Conservation (phyloP, 1,140 invertebrate genomes). For the Myzus persicae region DNA sequence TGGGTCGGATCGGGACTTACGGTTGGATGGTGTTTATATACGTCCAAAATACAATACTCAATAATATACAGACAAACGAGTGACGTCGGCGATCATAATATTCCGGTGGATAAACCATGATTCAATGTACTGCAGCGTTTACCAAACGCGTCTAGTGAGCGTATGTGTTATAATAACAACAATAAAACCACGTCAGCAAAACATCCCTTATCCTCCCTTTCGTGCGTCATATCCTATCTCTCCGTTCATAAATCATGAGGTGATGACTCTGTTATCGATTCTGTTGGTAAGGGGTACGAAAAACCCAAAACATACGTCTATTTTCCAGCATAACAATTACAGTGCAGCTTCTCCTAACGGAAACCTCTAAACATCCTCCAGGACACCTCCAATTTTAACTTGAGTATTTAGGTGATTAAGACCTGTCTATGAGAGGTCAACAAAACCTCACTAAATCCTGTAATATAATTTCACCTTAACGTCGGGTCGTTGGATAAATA, state of each 20-base stretch:
- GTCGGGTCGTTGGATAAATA: background rate
- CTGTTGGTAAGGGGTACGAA: too few relatives aligned
- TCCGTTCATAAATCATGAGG: background rate
- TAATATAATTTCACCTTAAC: background rate
- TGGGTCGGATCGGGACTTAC: background rate
- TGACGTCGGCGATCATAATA: background rate
- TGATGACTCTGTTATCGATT: background rate
- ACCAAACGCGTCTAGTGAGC: background rate
- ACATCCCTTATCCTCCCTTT: background rate
- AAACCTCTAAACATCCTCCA: too few relatives aligned
- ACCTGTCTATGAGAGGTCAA: background rate
- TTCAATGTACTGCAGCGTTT: background rate
- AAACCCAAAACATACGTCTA: too few relatives aligned
- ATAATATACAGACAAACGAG: background rate
- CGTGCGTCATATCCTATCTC: background rate
- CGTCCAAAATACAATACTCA: background rate
- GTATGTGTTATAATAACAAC: background rate
- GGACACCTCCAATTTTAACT: too few relatives aligned
- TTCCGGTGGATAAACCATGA: too few relatives aligned
- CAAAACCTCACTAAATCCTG: background rate
- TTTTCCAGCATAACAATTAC: too few relatives aligned
- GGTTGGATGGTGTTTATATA: background rate
- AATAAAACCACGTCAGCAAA: background rate
- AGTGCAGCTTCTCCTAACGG: too few relatives aligned
- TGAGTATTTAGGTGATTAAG: background rate